Base-by-base conservation (phyloP, 2,888 invertebrate genomes). In the Corythucha ciliata region DNA sequence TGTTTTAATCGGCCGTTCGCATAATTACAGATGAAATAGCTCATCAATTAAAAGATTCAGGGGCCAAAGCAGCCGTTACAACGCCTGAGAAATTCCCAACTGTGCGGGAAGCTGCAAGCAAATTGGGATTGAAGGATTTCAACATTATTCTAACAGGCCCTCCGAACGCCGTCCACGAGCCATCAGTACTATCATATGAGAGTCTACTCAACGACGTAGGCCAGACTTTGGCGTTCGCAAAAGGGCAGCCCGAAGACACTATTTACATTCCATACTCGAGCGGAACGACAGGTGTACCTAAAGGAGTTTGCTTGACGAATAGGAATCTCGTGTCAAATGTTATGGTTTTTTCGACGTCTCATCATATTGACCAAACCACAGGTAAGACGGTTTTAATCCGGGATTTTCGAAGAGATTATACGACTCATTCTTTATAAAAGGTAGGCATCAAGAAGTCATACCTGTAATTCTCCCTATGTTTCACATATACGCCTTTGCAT, bases 201-300 rank as follows among this genome's bases (percentile, higher is more conserved):
- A n/a, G n/a, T n/a, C n/a, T n/a, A n/a, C n/a, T n/a, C n/a, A n/a
- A n/a, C n/a, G n/a, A n/a, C n/a, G n/a, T n/a, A n/a, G n/a, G n/a
- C n/a, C n/a, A n/a, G n/a, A n/a, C n/a, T n/a, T n/a, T 49, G 29
- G 16, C 32, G 10, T 32, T 24, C 24, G 49, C 42, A 7, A 40
- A 41, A 33, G 32, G 40, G 18, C 24, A 22, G 4, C 29, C 27
- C 12, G 51, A 52, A 2, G 48, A 48, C n/a, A 27, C 44, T 3
- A 76, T 76, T 0, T 67, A 83, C 26, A 69, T 90, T 63, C 88
- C 87, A 1, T 90, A 83, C 67, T 89, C 88, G 2, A 88, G 88
- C 65, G 86, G 86, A 1, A 91, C 91, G 0, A 90, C 89, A 0
- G 91, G 91, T 0, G 56, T 82, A 45, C 81, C 85, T 0, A 86